Conservation (phyloP, 2,113 vertebrate genomes). For the Centropus bengalensis region DNA sequence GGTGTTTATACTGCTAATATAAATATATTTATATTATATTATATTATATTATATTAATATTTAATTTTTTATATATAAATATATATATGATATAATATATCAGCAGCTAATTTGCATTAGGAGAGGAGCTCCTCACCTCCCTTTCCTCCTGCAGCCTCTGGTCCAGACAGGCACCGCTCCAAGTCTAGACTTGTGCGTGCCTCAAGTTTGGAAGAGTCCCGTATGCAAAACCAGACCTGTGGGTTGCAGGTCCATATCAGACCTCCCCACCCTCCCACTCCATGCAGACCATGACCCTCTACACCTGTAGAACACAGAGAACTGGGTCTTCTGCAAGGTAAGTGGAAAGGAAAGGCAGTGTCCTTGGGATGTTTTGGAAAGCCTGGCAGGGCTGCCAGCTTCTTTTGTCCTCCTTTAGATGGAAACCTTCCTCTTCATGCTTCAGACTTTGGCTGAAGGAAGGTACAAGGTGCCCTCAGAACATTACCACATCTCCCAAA, state of each 20-base stretch:
- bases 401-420: neutral
- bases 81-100: no score
- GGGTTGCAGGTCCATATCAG: neutral
- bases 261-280: neutral
- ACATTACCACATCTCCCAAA: neutral
- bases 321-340: neutral
- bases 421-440: neutral
- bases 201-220: neutral
- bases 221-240: neutral
- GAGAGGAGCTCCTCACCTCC: neutral
- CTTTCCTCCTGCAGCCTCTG: neutral
- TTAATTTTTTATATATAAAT: no score
- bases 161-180: neutral
- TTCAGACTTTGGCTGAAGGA: neutral
- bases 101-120: neutral
- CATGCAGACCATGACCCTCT: rapidly evolving
- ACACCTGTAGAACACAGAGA: neutral
- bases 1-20: neutral
- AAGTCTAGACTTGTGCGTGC: neutral
- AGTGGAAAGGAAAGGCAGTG: neutral
- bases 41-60: no score
- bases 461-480: neutral
- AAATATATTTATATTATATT: no score
- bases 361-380: neutral
- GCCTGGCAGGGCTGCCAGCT: neutral